Conservation (phyloP, 2,797 vertebrate genomes). For the Oryzias sinensis region DNA sequence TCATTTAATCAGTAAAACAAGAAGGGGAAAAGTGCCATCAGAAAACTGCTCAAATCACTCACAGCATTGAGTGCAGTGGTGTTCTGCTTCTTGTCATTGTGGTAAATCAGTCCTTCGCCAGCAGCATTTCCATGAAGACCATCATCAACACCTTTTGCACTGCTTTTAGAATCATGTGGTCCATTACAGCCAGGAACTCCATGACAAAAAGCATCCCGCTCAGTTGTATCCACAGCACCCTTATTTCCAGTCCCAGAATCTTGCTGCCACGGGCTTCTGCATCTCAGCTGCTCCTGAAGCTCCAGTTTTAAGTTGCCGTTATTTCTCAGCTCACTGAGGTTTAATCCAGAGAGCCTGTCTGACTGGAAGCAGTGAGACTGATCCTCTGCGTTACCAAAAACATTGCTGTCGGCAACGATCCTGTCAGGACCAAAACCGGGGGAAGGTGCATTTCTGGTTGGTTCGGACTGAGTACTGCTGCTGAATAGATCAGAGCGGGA, state of each 20-base stretch:
- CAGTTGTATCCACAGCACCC: slow-evolving; percentile 51
- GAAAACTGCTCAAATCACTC: slow-evolving; percentile 66
- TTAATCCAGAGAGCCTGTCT: slow-evolving; percentile 32
- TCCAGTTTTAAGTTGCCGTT: slow-evolving; percentile 20
- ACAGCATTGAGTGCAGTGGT: slow-evolving; percentile 88
- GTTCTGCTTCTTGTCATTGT: slow-evolving; percentile 79
- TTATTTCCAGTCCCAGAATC: slow-evolving; percentile 42
- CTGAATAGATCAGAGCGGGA: slow-evolving; percentile 60
- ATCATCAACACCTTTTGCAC: slow-evolving; percentile 33
- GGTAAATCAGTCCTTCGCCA: slow-evolving; percentile 60
- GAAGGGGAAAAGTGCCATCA: neutral
- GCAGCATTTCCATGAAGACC: slow-evolving; percentile 30
- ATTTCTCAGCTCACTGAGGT: slow-evolving; percentile 13
- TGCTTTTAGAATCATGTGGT: slow-evolving; percentile 24
- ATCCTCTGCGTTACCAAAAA: slow-evolving; percentile 10
- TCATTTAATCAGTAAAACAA: slow-evolving; percentile 1
- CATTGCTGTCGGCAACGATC: slow-evolving; percentile 17
- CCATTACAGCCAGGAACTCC: slow-evolving; percentile 31
- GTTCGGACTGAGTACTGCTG: slow-evolving; percentile 69
- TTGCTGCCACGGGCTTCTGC: slow-evolving; percentile 29
- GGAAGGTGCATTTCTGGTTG: slow-evolving; percentile 32
- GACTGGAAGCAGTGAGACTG: slow-evolving; percentile 27
- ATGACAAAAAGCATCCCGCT: slow-evolving; percentile 63
- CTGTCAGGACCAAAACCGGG: slow-evolving; percentile 32
- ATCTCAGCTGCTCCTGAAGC: slow-evolving; percentile 29